Base-by-base conservation (phyloP, 2,113 vertebrate species). In the Neomonachus schauinslandi region DNA sequence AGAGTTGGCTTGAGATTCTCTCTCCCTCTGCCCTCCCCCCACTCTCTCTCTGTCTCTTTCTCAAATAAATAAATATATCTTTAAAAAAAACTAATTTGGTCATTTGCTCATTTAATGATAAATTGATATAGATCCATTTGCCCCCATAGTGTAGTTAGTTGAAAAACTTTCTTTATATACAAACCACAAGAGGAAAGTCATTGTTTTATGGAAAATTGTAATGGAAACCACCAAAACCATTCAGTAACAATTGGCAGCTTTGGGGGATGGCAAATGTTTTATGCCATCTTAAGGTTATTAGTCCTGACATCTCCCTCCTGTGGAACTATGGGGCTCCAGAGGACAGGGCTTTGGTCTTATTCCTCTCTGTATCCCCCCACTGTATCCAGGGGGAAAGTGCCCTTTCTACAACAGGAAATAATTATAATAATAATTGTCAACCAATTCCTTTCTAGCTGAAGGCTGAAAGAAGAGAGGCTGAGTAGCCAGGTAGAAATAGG, bases 121-220 rank as follows among this genome's bases (percentile, higher is more conserved):
- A 88, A 80, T 74, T 77, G 13, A 24, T 57, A 84, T 8, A 53
- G 53, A 59, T 86, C 51, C 18, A 85, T 55, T 51, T 93, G 51
- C 24, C 10, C 21, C 9, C 77, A 31, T 2, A 82, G 10, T 67
- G 51, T 46, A 92, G 49, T 85, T 90, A 57, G 31, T 18, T 76
- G 71, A 46, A 95, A 97, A 89, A 67, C 11, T 33, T 96, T 15
- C 67, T n/a, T 92, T 90, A 89, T 80, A 24, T 81, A 83, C 19
- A 95, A 83, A 93, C 16, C 77, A 80, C n/a, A 89, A 96, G 28
- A 96, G 10, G 24, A 83, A 74, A 96, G 36, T 7, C 79, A 53
- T 4, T 96, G 16, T 33, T 61, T 63, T 71, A 33, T 2, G 19
- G 7, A 72, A 76, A 94, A 89, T 22, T 22, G 12, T 63, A 42